Conservation (phyloP, 2,113 vertebrate species). For the Sminthopsis crassicaudata region DNA sequence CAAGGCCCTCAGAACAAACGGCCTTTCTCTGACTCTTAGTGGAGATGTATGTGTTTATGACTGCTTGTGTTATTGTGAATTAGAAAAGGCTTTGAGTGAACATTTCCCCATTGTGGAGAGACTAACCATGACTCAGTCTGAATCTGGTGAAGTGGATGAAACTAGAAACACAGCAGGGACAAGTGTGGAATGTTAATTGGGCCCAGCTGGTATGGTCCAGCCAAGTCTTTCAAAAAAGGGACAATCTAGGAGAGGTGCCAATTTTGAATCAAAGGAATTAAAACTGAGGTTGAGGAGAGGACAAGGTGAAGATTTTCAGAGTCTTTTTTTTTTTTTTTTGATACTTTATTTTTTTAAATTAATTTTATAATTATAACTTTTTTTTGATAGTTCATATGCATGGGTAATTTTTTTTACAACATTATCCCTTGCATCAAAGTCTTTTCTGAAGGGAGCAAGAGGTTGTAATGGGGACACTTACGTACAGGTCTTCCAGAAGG, state of each 20-base stretch:
- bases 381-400: too few species aligned
- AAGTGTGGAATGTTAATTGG: not conserved
- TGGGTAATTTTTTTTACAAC: too few species aligned
- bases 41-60: not conserved
- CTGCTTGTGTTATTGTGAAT: not conserved
- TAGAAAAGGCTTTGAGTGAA: not conserved
- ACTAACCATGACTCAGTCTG: not conserved
- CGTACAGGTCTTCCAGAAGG: not conserved
- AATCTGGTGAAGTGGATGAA: not conserved
- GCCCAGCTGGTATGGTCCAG: not conserved
- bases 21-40: not conserved
- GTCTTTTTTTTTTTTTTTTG: slow-evolving; percentile 4
- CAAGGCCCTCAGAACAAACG: not conserved
- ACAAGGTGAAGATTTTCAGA: not conserved
- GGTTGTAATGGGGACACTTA: not conserved
- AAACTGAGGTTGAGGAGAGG: not conserved
- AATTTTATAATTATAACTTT: too few species aligned
- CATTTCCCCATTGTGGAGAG: not conserved
- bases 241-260: not conserved
- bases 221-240: not conserved
- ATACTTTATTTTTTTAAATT: too few species aligned
- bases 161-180: not conserved
- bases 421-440: too few species aligned
- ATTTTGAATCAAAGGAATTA: not conserved
- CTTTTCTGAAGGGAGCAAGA: not conserved